These are phyloP conservation scores for Eulemur coronatus DNA, from an alignment of 2,797 vertebrate species.

Conservation along the genomic window DNA sequence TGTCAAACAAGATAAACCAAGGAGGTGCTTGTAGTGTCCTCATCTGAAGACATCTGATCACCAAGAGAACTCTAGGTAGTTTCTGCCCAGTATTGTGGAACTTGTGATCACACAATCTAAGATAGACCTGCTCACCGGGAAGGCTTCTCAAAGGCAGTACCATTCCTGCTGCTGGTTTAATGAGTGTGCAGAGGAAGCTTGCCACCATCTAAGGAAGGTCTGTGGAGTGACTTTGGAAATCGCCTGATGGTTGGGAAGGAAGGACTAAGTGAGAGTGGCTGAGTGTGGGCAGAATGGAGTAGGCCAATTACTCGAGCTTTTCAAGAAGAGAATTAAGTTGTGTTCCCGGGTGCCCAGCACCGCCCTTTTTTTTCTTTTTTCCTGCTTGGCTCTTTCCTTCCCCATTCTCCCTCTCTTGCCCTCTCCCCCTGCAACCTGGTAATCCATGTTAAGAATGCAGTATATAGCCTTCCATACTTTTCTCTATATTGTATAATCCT, in stretches of 20 bases:
- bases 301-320: background rate
- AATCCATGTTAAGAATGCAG: background rate
- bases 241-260: background rate
- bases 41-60: background rate
- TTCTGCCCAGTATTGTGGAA: background rate
- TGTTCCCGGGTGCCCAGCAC: background rate
- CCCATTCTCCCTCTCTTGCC: background rate
- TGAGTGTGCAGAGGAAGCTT: background rate
- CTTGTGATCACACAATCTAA: background rate
- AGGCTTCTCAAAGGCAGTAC: background rate
- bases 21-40: background rate
- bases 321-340: background rate
- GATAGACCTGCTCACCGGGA: background rate
- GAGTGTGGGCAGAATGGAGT: background rate
- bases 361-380: background rate
- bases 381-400: background rate
- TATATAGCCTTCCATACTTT: background rate
- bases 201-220: background rate
- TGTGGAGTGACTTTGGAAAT: background rate
- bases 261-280: background rate
- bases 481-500: background rate
- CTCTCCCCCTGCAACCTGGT: background rate
- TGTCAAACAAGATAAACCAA: background rate
- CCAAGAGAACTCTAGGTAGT: background rate
- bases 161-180: background rate